Percentiles rank a stretch among this genome's conserved stretches.
These are phyloP conservation scores for Penaeus vannamei DNA, from an alignment of 1,140 invertebrate genomes.

Conservation along the genomic window DNA sequence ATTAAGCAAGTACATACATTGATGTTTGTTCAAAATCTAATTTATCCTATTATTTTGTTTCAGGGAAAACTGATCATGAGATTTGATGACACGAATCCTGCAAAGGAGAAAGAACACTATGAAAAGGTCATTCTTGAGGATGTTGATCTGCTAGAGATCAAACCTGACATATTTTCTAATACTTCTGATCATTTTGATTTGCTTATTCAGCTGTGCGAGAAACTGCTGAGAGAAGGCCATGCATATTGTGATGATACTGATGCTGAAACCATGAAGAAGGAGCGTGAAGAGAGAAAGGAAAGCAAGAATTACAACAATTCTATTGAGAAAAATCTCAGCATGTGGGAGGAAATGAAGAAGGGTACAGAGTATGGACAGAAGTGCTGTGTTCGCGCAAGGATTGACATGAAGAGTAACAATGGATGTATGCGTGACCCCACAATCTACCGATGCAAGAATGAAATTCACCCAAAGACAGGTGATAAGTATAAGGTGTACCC, in stretches of 20 bases:
- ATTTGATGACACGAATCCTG: constrained; percentile 99
- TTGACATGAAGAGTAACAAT: constrained; percentile 96
- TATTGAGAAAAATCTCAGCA: constrained; percentile 86
- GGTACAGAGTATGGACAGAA: constrained; percentile 84
- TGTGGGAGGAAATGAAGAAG: constrained; percentile 97
- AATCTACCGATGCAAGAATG: constrained; percentile 98
- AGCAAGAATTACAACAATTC: constrained; percentile 89
- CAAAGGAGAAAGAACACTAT: constrained; percentile 98
- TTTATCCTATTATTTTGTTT: constrained; percentile 35
- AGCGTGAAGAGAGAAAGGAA: constrained; percentile 90
- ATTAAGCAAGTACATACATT: neutral
- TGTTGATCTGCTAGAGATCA: constrained; percentile 90
- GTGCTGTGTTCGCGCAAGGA: constrained; percentile 96
- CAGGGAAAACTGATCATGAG: constrained; percentile 95
- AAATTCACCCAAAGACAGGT: constrained; percentile 93
- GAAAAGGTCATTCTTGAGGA: constrained; percentile 98
- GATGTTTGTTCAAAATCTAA: too few relatives aligned
- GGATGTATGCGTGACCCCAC: constrained; percentile 99
- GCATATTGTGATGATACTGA: constrained; percentile 98
- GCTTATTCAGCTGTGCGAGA: constrained; percentile 90
- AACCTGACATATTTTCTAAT: constrained; percentile 93
- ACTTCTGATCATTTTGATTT: constrained; percentile 98
- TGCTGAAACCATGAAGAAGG: constrained; percentile 93
- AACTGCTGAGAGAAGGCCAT: constrained; percentile 87
- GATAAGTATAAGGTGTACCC: constrained; percentile 99